Conservation (phyloP, 37 sponge, comb jelly and placozoan genomes). For the Tethya wilhelma region DNA sequence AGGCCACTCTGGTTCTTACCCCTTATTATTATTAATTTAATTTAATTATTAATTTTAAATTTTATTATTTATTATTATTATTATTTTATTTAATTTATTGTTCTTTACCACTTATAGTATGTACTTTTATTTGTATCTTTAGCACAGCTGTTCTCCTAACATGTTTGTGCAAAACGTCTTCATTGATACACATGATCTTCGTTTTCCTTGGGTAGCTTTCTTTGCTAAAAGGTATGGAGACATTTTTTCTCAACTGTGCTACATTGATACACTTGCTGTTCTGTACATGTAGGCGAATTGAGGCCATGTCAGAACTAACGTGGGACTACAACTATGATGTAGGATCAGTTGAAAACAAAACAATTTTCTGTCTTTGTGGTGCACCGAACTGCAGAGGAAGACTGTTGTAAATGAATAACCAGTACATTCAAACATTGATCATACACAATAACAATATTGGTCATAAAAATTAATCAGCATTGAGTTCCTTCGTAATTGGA, state of each 20-base stretch:
- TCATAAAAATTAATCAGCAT: not conserved
- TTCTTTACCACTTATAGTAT: not conserved
- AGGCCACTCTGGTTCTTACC: too few relatives aligned
- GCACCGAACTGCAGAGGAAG: conserved; percentile 80
- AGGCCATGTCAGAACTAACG: conserved; percentile 81
- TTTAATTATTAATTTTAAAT: too few relatives aligned
- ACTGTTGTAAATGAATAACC: conserved; percentile 27
- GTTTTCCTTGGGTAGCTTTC: conserved; percentile 94
- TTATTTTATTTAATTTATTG: not conserved
- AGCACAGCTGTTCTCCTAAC: conserved; percentile 94
- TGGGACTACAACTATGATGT: conserved; percentile 95
- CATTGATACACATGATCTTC: conserved; percentile 88
- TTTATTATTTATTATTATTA: too few relatives aligned
- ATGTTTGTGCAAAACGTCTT: conserved; percentile 96
- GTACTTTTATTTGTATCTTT: not conserved
- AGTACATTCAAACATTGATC: not conserved
- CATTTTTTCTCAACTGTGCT: not conserved
- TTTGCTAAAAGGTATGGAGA: conserved; percentile 66
- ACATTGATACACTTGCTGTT: not conserved
- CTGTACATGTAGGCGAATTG: conserved; percentile 59
- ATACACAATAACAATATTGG: not conserved
- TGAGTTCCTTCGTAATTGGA: conserved; percentile 51
- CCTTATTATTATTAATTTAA: too few relatives aligned
- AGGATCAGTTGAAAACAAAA: conserved; percentile 83
- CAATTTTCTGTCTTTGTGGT: conserved; percentile 78